A percentile compares a stretch with the other conserved stretches of the same genome.
Conservation (phyloP, 2,113 vertebrate genomes). For the Ardeotis arabs region DNA sequence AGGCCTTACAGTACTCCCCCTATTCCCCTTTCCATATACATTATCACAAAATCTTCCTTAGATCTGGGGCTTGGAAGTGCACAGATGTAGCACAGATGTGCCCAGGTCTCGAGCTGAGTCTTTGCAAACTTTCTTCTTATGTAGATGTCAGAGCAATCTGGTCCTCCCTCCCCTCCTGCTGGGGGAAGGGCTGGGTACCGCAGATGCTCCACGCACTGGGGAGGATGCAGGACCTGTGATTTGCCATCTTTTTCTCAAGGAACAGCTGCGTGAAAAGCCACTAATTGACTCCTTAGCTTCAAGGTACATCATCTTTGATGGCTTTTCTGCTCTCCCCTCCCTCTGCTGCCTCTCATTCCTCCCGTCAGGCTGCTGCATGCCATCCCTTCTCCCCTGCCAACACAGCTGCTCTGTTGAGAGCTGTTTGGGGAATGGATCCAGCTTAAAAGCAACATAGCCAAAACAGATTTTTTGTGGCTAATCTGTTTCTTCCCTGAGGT, state of each 20-base stretch:
- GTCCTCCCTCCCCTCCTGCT: background rate
- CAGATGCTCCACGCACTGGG: background rate
- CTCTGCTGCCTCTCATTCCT: background rate
- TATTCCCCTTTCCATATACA: background rate
- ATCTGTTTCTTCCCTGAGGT: background rate
- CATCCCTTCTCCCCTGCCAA: background rate
- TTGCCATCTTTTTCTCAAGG: background rate
- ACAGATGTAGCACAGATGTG: background rate
- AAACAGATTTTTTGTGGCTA: background rate
- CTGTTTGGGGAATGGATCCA: background rate
- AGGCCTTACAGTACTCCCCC: background rate
- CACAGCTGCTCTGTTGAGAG: background rate
- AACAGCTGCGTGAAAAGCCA: background rate
- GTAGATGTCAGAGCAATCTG: background rate
- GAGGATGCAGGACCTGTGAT: background rate
- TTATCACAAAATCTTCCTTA: background rate
- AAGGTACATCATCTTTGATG: background rate
- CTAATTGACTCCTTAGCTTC: background rate
- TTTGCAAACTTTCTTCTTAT: background rate
- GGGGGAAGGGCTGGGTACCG: rapidly evolving
- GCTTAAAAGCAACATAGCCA: background rate
- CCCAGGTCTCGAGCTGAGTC: background rate
- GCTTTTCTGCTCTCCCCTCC: background rate
- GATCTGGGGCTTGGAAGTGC: background rate
- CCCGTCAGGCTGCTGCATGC: background rate